A percentile compares a stretch with the other conserved stretches of the same genome.
Evolutionary conservation across 2,113 vertebrate species (phyloP).

Genomic region (Regulus satrapa): DNA sequence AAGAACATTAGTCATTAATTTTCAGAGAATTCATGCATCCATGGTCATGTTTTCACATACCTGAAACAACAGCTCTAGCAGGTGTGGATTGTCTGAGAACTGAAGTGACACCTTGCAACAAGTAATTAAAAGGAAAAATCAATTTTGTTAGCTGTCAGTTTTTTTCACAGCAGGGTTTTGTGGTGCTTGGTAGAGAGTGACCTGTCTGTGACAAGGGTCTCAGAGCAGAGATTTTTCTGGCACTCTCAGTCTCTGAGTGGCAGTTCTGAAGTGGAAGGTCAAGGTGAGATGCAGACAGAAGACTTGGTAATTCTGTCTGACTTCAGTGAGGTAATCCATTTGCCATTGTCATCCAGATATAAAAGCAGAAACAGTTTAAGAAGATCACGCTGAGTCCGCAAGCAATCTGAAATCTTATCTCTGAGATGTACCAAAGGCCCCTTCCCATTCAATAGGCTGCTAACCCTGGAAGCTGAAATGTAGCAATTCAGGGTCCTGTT

Average conservation of each 20-base stretch:
- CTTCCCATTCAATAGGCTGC: neutral
- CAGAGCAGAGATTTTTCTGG: neutral
- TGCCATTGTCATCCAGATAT: neutral
- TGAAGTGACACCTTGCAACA: neutral
- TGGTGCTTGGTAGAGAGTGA: neutral
- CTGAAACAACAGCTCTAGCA: neutral
- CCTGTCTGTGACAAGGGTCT: fast-evolving
- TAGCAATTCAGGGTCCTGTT: neutral
- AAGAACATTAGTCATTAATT: neutral
- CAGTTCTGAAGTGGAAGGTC: neutral
- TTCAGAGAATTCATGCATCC: neutral
- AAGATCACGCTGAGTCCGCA: neutral
- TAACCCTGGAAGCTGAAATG: neutral
- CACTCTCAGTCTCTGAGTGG: neutral
- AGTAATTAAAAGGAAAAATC: neutral
- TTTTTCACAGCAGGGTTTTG: neutral
- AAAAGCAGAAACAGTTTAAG: neutral
- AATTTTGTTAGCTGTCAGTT: neutral
- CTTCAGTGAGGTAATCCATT: neutral
- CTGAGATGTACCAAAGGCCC: neutral
- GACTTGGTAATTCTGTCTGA: neutral
- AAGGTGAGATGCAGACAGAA: neutral
- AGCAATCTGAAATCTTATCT: conserved; percentile 6
- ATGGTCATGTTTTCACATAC: neutral
- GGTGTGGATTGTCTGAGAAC: neutral